Evolutionary conservation across 2,797 vertebrate genomes (phyloP), one percentile per base, ranked within the genome.

Genomic region (Mus caroli): DNA sequence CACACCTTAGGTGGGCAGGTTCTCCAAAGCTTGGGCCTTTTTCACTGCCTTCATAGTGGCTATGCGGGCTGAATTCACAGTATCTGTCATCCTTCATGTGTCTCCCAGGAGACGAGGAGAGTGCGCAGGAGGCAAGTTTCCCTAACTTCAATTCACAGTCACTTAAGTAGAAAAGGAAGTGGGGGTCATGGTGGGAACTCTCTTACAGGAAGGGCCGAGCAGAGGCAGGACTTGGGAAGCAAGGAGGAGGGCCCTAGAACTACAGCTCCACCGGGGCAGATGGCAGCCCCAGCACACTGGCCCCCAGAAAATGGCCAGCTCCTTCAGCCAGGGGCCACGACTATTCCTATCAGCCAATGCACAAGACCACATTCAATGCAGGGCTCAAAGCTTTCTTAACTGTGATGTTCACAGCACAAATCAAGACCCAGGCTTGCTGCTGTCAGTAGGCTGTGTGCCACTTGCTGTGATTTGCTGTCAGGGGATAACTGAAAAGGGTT

Each of bases 1-100:
- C 50, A 46, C 58, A 62, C 71, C 60, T 54, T 10, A 6, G 26
- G 0, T 56, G 34, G 83, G 19, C 31, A 85, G 60, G 37, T 17
- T 37, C 52, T 90, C 93, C 1, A 2, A 12, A 19, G 56, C 31
- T 54, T 56, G 69, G 34, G 73, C 90, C 60, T 78, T 89, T 78
- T 73, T 54, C 14, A 19, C 58, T 77, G 82, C 82, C 90, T 97
- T 96, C 97, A 97, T 95, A 80, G 92, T 80, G 88, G 95, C 90
- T 26, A 9, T 31, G 75, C 58, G 82, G 34, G 89, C 84, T 96
- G 96, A 95, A 96, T 97, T 98, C 97, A 98, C 97, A 98, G 96
- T 97, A 97, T 96, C 92, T 75, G 91, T 95, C 2, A 1, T 96
- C 95, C 96, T 97, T 94, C 94, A 37, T 75, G 94, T 92, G 90